Base-by-base conservation (phyloP, 1,140 invertebrate genomes). In the Zaprionus ghesquierei region DNA sequence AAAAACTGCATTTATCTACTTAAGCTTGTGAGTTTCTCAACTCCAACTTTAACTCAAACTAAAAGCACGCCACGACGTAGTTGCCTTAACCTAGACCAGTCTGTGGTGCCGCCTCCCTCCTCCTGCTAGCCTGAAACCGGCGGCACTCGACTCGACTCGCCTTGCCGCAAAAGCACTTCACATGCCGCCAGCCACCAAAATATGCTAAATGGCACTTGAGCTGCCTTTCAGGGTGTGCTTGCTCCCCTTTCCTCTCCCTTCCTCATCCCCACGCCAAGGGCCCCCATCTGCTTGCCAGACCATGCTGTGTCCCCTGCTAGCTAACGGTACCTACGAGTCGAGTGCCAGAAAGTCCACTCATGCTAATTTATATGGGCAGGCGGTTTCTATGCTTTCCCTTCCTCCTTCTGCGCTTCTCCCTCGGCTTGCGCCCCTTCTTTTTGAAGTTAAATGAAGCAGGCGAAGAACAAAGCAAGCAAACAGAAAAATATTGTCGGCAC, bases 161-260 rank as follows among this genome's bases (percentile, higher is more conserved):
- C n/a, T 23, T 46, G 50, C 53, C 62, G 35, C 35, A 41, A 41
- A 41, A 41, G n/a, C 35, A 54, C 60, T 63, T 63, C 50, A 63
- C 38, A 63, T 65, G 68, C 60, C 60, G 44, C 54, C 73, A 85
- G 69, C 54, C 46, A 72, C 63, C 69, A 53, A 69, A 82, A 86
- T 76, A 86, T 82, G 84, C 73, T 85, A 85, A 85, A 85, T 85
- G 81, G 69, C 53, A 85, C 80, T 82, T 82, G 77, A 75, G 75
- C 62, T 68, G 63, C 53, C 58, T 69, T 63, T 63, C 22, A 49
- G 27, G 54, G 53, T 55, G 58, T 51, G 49, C 22, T 22, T 50
- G 33, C 23, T 12, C 23, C 15, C 27, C n/a, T n/a, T n/a, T n/a
- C 23, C 20, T 18, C 13, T 15, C 8, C 44, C 58, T 2, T 10